Base-by-base conservation (phyloP, 1,140 invertebrate genomes). In the Pogonomyrmex barbatus region DNA sequence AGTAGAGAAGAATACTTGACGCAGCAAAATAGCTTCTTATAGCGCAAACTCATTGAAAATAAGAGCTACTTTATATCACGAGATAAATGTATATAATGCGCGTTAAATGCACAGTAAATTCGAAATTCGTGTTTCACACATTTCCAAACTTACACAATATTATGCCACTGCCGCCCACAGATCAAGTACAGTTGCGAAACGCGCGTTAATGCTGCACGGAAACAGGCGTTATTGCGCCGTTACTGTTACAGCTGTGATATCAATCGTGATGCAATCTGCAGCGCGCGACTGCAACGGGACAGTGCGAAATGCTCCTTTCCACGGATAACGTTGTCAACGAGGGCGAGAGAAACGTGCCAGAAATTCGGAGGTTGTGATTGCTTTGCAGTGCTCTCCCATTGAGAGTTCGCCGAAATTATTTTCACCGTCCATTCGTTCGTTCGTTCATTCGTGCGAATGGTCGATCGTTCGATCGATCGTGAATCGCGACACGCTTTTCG, bases 341-440 rank as follows among this genome's bases (percentile, higher is more conserved):
- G n/a, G n/a, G 5, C 24, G 56, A 2, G 45, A 75, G 62, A 45
- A 87, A 87, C 39, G n/a, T 45, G 4, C 54, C 52, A 54, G 42
- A 65, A 88, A 67, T 42, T 88, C 42, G n/a, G 42, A 39, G 12
- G 33, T 45, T 39, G 42, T 47, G 68, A 73, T 70, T 71, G 58
- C 67, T 75, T 76, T 33, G 1, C 5, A 24, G 5, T 54, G 2
- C 58, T 68, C 33, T 62, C 65, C 45, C 79, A 47, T 79, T 67
- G 39, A 70, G 47, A 78, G 24, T 85, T 76, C 63, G 50, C 52
- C 24, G 33, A 63, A 71, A 71, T 87, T 60, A 86, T 85, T 85
- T 87, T 85, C 65, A n/a, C n/a, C 36, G 45, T 60, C n/a, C 56
- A 14, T 75, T 83, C 65, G 67, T 56, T 58, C 50, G 65, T 56